Base-by-base conservation (phyloP, 2,797 vertebrate genomes). In the Diplodus sargus region DNA sequence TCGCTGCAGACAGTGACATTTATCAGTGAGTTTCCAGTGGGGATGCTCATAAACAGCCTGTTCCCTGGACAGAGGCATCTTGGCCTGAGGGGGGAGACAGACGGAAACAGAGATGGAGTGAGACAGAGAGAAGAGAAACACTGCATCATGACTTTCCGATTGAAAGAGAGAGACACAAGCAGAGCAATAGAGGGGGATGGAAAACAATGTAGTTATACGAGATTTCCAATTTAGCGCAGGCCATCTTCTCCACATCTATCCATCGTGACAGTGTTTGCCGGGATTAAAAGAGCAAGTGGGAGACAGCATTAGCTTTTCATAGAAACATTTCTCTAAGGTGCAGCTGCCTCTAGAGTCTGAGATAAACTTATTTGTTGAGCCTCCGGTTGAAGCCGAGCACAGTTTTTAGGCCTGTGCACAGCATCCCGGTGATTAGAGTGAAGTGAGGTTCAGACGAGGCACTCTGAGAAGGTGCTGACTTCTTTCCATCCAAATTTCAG, bases 141-240 rank as follows among this genome's bases (percentile, higher is more conserved):
- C 71, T 68, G 59, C 51, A n/a, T 84, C 48, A 18, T 51, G 53
- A 67, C 74, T 72, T 43, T 78, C 34, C 71, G 75, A 85, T 62
- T 62, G 76, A 81, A 96, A 95, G 95, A 94, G 93, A 93, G 91
- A 88, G 52, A 79, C 75, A 58, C 59, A 78, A 67, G 57, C 65
- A 2, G 14, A 63, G 60, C 68, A 49, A 65, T 30, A 11, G n/a
- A 60, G 18, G 3, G 30, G 22, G 47, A 43, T 63, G 25, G 20
- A 56, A 68, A 83, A 95, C 52, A 25, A 42, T 20, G 63, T 52
- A 43, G 67, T 76, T 70, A 43, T 58, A 70, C 54, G 42, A 60
- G 61, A 72, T 66, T 77, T 85, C 42, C 42, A 78, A 51, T 72
- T 81, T 60, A 45, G 63, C 66, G 53, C 51, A 17, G 60, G 51